phyloP scores from a whole-genome alignment of 2,113 vertebrate species.

The Scomber colias region DNA sequence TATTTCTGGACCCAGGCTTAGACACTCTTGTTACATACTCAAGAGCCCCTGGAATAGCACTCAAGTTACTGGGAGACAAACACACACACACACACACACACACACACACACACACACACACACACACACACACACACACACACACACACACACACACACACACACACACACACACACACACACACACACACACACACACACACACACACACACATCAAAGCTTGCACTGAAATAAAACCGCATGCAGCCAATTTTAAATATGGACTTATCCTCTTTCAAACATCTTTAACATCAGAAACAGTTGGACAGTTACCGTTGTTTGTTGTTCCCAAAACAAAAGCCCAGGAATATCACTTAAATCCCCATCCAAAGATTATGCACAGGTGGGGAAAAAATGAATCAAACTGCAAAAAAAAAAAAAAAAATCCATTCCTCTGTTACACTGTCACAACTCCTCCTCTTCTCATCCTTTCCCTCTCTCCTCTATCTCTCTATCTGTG shows the following conservation, averaged over 20 bases:
- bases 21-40: constrained; percentile 73
- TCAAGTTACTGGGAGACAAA: constrained; percentile 72
- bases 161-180: background rate
- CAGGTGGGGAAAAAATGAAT: constrained; percentile 12
- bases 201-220: constrained; percentile 11
- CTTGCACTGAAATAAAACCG: constrained; percentile 45
- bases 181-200: too few species aligned
- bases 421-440: constrained; percentile 61
- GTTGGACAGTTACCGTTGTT: constrained; percentile 71
- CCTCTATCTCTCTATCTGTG: constrained; percentile 59
- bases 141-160: constrained; percentile 1
- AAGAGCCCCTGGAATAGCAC: constrained; percentile 69
- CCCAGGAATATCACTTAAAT: constrained; percentile 58
- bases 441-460: constrained; percentile 56
- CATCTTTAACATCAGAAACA: constrained; percentile 41
- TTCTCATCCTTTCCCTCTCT: constrained; percentile 52
- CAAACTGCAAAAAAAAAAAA: constrained; percentile 36
- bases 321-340: constrained; percentile 36
- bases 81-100: background rate
- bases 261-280: constrained; percentile 36
- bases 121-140: background rate
- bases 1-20: constrained; percentile 75
- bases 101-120: too few species aligned
- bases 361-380: constrained; percentile 51
- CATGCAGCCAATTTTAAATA: constrained; percentile 49